These are phyloP conservation scores for Drosophila kambysellisi DNA, from an alignment of 2,888 invertebrate species.

Conservation along the genomic window DNA sequence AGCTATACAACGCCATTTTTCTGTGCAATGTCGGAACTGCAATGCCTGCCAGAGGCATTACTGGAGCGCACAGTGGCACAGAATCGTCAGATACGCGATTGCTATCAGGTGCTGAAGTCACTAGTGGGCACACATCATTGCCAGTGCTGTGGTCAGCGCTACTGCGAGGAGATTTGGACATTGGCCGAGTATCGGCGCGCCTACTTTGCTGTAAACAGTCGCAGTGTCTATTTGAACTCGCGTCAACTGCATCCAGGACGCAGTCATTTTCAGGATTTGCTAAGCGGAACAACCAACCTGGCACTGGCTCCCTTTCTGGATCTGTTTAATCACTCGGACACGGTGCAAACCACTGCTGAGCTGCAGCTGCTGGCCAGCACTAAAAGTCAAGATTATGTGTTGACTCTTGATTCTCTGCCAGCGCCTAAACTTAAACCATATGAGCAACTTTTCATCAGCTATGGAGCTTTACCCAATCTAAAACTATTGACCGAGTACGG, in stretches of 20 bases:
- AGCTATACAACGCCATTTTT: constrained; percentile 90
- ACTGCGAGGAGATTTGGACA: constrained; percentile 86
- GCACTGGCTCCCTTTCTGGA: constrained; percentile 95
- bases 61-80: constrained; percentile 86
- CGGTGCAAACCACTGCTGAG: constrained; percentile 86
- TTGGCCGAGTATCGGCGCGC: constrained; percentile 90
- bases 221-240: constrained; percentile 91
- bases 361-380: constrained; percentile 51
- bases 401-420: constrained; percentile 57
- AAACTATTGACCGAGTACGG: constrained; percentile 95
- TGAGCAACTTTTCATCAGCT: constrained; percentile 94
- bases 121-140: constrained; percentile 57
- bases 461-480: constrained; percentile 92
- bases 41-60: constrained; percentile 87
- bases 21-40: constrained; percentile 87
- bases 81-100: constrained; percentile 86
- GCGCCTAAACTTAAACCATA: constrained; percentile 86
- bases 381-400: constrained; percentile 60
- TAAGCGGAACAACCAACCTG: constrained; percentile 88
- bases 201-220: constrained; percentile 93
- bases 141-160: constrained; percentile 84
- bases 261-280: constrained; percentile 78
- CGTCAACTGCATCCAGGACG: constrained; percentile 85
- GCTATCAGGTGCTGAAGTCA: constrained; percentile 62
- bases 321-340: constrained; percentile 93